Evolutionary conservation across 2,797 vertebrate species (phyloP).

Genomic region (Selene dorsalis): DNA sequence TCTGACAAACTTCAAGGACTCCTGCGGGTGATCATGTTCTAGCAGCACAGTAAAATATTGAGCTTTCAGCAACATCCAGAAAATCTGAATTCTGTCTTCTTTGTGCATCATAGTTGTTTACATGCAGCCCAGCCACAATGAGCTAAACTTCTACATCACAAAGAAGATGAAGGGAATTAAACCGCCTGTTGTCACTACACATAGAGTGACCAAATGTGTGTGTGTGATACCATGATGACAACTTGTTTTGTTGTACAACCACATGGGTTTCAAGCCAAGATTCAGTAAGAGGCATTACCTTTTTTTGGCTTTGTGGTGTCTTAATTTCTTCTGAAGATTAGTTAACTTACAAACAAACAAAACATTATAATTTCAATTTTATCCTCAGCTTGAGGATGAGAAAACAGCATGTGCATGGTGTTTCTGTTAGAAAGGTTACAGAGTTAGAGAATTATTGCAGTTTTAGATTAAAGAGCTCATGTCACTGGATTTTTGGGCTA

Average conservation of each 20-base stretch:
- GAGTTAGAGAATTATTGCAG: neutral
- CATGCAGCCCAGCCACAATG: slow-evolving; percentile 9
- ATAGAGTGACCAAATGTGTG: slow-evolving; percentile 31
- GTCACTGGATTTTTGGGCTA: neutral
- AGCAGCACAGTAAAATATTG: slow-evolving; percentile 2
- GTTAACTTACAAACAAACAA: neutral
- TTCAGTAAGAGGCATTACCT: neutral
- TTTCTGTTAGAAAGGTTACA: neutral
- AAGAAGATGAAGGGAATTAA: slow-evolving; percentile 4
- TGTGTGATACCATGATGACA: slow-evolving; percentile 9
- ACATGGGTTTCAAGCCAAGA: neutral
- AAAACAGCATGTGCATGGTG: neutral
- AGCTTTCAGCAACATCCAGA: slow-evolving; percentile 14
- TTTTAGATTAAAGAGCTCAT: neutral
- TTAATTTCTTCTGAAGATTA: neutral
- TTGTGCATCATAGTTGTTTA: slow-evolving; percentile 27
- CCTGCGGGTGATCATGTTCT: slow-evolving; percentile 18
- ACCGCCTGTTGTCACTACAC: neutral
- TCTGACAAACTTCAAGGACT: slow-evolving; percentile 22
- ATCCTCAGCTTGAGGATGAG: neutral
- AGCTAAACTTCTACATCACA: neutral
- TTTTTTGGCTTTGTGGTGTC: neutral
- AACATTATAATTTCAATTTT: neutral
- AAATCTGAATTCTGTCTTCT: slow-evolving; percentile 24
- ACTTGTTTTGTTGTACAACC: slow-evolving; percentile 20